Evolutionary conservation across 2,888 invertebrate genomes (phyloP).

Genomic region (Acheta domesticus): DNA sequence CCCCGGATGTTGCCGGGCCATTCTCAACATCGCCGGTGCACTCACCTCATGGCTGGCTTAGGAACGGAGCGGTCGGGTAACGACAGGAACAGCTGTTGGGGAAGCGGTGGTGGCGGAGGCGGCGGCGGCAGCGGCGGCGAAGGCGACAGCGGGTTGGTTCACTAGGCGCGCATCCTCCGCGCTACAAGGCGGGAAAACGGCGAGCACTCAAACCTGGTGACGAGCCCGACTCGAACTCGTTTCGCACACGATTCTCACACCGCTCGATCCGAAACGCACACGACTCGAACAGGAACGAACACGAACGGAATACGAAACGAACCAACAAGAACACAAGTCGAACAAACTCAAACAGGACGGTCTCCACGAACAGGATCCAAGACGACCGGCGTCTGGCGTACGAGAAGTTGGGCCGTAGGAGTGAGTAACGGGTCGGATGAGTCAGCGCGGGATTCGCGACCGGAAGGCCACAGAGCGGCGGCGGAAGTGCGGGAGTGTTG

Average conservation of each 20-base stretch:
- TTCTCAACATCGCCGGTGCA: background rate
- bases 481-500: background rate
- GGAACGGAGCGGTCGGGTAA: background rate
- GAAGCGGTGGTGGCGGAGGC: background rate
- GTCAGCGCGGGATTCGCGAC: background rate
- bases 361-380: background rate
- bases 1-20: too few relatives aligned
- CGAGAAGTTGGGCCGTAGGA: background rate
- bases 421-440: background rate
- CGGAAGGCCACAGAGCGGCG: background rate
- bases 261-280: background rate
- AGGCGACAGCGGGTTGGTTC: background rate
- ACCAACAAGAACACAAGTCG: background rate
- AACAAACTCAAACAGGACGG: background rate
- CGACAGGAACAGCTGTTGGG: conserved; percentile 2
- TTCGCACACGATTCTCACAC: background rate
- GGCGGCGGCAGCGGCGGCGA: background rate
- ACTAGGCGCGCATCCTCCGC: too few relatives aligned
- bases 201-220: too few relatives aligned
- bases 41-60: background rate
- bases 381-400: background rate
- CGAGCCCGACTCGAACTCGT: background rate
- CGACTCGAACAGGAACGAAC: background rate
- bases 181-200: too few relatives aligned
- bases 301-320: background rate